Conservation (phyloP, 2,113 vertebrate genomes). For the Petaurus breviceps region DNA sequence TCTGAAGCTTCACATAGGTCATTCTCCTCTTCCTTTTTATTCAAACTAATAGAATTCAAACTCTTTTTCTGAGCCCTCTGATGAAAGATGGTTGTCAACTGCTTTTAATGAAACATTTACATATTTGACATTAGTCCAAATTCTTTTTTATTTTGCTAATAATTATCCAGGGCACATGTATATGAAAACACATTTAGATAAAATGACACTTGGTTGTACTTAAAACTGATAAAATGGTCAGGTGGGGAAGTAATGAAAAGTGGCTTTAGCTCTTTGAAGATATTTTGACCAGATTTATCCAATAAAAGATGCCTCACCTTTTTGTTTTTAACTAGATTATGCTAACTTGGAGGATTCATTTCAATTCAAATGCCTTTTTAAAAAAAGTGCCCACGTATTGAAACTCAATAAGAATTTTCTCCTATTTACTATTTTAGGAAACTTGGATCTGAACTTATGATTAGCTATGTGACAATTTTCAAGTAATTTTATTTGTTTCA, state of each 20-base stretch:
- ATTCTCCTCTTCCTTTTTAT: constrained; percentile 4
- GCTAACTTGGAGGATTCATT: not conserved
- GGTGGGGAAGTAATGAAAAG: not conserved
- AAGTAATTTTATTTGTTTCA: not conserved
- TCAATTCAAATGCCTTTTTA: not conserved
- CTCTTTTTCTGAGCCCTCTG: not conserved
- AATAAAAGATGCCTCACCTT: not conserved
- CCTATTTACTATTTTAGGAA: not conserved
- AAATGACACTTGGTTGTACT: not conserved
- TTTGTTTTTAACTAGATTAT: not conserved
- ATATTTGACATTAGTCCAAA: not conserved
- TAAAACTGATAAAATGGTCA: not conserved
- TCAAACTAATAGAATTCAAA: not conserved
- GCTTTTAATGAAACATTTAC: not conserved
- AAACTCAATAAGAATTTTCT: not conserved
- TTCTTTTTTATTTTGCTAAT: not conserved
- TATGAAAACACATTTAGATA: not conserved
- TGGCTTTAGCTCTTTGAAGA: not conserved
- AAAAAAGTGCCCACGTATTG: not conserved
- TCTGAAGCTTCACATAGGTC: not conserved
- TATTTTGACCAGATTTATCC: not conserved
- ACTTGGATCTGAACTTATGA: not conserved
- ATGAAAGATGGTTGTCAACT: not conserved
- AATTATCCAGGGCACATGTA: not conserved
- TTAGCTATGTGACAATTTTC: not conserved